phyloP scores from a whole-genome alignment of 1,140 invertebrate species.

The Drosophila tristis region DNA sequence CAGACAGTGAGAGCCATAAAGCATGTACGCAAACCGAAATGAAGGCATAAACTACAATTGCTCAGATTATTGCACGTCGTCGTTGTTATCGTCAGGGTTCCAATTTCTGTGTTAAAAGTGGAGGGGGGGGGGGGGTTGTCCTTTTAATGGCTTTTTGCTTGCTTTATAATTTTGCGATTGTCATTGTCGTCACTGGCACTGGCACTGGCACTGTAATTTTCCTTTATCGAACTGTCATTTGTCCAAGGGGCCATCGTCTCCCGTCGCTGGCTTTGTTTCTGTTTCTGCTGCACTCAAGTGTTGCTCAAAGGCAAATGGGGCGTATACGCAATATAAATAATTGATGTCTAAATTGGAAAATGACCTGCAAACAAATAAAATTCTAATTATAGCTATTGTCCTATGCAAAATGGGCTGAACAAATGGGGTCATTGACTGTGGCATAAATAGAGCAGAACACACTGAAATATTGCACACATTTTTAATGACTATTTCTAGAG shows the following conservation, averaged over 20 bases:
- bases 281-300: slow-evolving; percentile 8
- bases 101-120: neutral
- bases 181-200: slow-evolving; percentile 39
- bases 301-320: slow-evolving; percentile 45
- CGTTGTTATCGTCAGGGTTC: slow-evolving; percentile 34
- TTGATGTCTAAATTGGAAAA: slow-evolving; percentile 66
- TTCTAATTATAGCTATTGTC: slow-evolving; percentile 44
- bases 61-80: slow-evolving; percentile 65
- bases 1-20: slow-evolving; percentile 26
- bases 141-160: slow-evolving; percentile 49
- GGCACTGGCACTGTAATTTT: slow-evolving; percentile 23
- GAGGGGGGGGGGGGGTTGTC: neutral
- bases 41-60: slow-evolving; percentile 70
- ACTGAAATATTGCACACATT: too few species aligned
- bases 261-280: neutral
- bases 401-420: slow-evolving; percentile 5
- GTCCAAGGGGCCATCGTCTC: neutral
- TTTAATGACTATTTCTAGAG: too few species aligned
- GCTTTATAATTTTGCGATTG: slow-evolving; percentile 53
- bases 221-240: slow-evolving; percentile 32
- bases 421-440: slow-evolving; percentile 10
- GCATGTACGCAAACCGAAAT: slow-evolving; percentile 59
- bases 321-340: slow-evolving; percentile 76
- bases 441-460: too few species aligned
- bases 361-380: slow-evolving; percentile 48